Evolutionary conservation across 2,113 vertebrate genomes (phyloP), one percentile per base, ranked within the genome.

Genomic region (Mormoops blainvillei): DNA sequence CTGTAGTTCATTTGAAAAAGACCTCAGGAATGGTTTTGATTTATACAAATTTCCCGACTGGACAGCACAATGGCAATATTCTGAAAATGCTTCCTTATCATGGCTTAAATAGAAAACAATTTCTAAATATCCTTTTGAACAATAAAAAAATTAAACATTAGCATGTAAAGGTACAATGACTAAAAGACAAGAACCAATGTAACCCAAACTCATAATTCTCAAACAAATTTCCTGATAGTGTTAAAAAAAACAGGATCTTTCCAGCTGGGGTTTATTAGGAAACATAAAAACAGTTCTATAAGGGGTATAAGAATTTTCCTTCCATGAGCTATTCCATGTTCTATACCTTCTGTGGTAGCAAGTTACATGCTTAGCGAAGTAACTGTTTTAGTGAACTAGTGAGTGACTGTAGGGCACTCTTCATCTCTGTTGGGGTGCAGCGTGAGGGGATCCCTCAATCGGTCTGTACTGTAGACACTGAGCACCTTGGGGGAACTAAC

Each of bases 91-190:
- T 28, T 38, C 70, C 18, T 92, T 73, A 85, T 36, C 10, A 52
- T 87, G 24, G 45, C 77, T 80, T 94, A 74, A 84, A 54, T 84
- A 80, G n/a, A 73, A 92, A 87, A 83, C 3, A 89, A 81, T 19
- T 58, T 67, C n/a, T 43, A 78, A 94, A 89, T 89, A 63, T 50
- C 14, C 19, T 76, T 91, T 76, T 81, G 14, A 97, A 65, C 2
- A 22, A 91, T 68, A 31, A 67, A 89, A 89, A 94, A 28, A 82
- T 54, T 73, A 58, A 80, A 89, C 15, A 81, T 81, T 41, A 87
- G 33, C 90, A 48, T 95, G 89, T 22, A 96, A 92, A 95, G 31
- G 36, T 76, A 77, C 31, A 74, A 38, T 78, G 71, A 94, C 43
- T 38, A 77, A 86, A 87, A 91, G 52, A 67, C 5, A 94, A 95